Conservation (phyloP, 2,113 vertebrate species). For the Taurulus bubalis region DNA sequence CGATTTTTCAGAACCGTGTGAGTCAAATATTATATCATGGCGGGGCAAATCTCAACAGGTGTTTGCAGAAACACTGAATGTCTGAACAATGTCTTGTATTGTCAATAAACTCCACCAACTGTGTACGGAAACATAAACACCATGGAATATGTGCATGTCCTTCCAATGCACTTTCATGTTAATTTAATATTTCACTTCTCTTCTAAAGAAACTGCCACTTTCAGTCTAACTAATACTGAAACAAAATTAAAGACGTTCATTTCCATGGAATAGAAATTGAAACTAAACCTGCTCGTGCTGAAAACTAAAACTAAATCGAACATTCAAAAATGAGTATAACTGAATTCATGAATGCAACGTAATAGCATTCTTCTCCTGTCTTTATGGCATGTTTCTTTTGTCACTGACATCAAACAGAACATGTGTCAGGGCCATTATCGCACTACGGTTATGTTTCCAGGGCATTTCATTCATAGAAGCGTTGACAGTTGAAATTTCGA, state of each 20-base stretch:
- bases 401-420: background rate
- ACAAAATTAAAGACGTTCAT: background rate
- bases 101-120: background rate
- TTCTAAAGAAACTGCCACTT: background rate
- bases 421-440: background rate
- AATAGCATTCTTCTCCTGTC: background rate
- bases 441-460: background rate
- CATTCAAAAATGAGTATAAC: background rate
- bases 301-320: background rate
- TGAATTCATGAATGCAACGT: background rate
- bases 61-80: conserved; percentile 4
- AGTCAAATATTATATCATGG: background rate
- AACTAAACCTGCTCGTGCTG: conserved; percentile 5
- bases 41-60: background rate
- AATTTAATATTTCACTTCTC: no score
- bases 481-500: background rate
- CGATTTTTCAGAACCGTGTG: background rate
- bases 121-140: conserved; percentile 46
- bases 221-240: background rate
- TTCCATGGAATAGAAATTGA: conserved; percentile 15
- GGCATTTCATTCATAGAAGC: background rate
- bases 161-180: background rate
- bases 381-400: background rate
- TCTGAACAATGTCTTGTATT: background rate
- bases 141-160: background rate